Evolutionary conservation across 2,797 vertebrate species (phyloP).

Genomic region (Chloroceryle inda): DNA sequence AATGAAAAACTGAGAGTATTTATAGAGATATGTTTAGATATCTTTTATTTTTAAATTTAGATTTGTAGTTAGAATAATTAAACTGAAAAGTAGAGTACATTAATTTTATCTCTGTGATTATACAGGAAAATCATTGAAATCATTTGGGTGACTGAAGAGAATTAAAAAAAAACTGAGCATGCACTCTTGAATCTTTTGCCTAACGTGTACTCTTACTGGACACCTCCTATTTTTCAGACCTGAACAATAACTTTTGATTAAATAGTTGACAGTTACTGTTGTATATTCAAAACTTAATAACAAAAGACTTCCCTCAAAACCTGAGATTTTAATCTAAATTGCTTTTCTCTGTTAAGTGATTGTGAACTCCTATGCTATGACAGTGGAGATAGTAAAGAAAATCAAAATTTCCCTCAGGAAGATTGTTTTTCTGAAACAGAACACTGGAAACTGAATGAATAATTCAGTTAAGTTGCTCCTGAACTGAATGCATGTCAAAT

Average conservation of each 20-base stretch:
- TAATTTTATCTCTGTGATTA: neutral
- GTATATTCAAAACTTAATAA: constrained; percentile 72
- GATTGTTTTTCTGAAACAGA: constrained; percentile 64
- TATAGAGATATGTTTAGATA: neutral
- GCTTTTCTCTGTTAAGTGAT: constrained; percentile 69
- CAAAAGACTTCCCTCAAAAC: constrained; percentile 66
- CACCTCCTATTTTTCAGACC: neutral
- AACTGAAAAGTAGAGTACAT: neutral
- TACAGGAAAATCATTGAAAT: constrained; percentile 17
- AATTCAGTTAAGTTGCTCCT: constrained; percentile 68
- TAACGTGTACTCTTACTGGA: neutral
- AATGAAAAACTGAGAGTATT: neutral
- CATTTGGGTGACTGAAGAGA: constrained; percentile 40
- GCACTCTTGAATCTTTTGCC: neutral
- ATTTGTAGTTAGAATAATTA: constrained; percentile 9
- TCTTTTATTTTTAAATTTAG: neutral
- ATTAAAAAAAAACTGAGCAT: constrained; percentile 24
- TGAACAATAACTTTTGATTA: constrained; percentile 78
- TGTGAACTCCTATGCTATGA: constrained; percentile 51
- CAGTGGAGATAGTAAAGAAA: constrained; percentile 44
- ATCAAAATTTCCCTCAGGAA: constrained; percentile 51
- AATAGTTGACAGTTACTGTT: constrained; percentile 66
- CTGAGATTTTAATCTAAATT: constrained; percentile 79
- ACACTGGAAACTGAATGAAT: constrained; percentile 61
- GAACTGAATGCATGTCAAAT: constrained; percentile 58